Evolutionary conservation across 2,113 vertebrate genomes (phyloP), one percentile per base, ranked within the genome.

Genomic region (Sander vitreus): DNA sequence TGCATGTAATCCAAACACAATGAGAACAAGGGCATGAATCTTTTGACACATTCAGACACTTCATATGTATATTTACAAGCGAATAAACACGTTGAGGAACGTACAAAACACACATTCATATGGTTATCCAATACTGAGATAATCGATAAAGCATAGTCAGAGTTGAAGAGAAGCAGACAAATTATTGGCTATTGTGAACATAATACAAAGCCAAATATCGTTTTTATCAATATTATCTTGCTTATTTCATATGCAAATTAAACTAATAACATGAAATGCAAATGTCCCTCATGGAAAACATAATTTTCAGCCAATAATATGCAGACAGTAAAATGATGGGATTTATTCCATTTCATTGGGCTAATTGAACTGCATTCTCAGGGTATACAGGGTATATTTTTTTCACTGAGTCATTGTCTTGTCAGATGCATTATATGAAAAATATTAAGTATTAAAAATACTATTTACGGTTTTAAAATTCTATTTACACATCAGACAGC

Each of bases 371-470:
- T 48, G 65, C 64, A 66, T 76, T 65, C 27, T 77, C 33, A 16
- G n/a, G 63, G 36, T 47, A 72, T 66, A 11, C 23, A 30, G 30
- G 30, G 30, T 30, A 36, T 68, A 7, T 14, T 69, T 80, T 66
- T 14, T 36, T 86, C 65, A 73, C 43, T 30, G 48, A 78, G 21
- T 60, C 50, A 57, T 39, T 60, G 68, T 81, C 18, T 65, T 39
- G 18, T 84, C 69, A 59, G 73, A 85, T 74, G 58, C 60, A 70
- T 45, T 47, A 74, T 45, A 79, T 62, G 59, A 88, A 87, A 93
- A 89, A 92, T 90, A 87, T 80, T 90, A 81, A 72, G 86, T 89
- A 93, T 87, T 91, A 89, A 92, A 89, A 91, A 91, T 78, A 90
- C 87, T 93, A 93, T 95, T 89, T 93, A 89, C 67, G 76, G 16